Conservation (phyloP, 2,888 invertebrate genomes). For the Andrena bicolor region DNA sequence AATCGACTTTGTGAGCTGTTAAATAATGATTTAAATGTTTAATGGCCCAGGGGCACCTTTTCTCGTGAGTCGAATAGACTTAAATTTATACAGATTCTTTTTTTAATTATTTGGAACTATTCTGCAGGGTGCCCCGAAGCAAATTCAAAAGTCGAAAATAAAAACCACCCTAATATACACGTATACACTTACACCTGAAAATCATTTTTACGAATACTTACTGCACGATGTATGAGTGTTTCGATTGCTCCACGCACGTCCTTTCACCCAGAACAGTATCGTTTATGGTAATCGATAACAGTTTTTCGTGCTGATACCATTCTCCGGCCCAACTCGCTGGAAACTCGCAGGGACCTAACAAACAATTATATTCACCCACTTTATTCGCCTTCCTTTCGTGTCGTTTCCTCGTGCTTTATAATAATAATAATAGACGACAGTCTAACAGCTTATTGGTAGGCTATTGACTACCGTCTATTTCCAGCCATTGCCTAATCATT, state of each 20-base stretch:
- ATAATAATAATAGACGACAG: too few relatives aligned
- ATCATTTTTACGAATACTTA: conserved; percentile 67
- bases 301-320: conserved; percentile 91
- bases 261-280: conserved; percentile 87
- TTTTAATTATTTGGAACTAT: too few relatives aligned
- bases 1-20: too few relatives aligned
- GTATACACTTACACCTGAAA: neutral
- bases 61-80: too few relatives aligned
- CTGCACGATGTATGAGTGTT: conserved; percentile 87
- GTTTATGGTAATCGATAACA: conserved; percentile 81
- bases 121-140: too few relatives aligned
- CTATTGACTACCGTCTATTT: too few relatives aligned
- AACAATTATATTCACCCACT: conserved; percentile 77
- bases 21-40: too few relatives aligned
- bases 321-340: conserved; percentile 89
- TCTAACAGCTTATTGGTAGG: too few relatives aligned
- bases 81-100: too few relatives aligned
- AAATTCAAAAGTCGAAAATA: too few relatives aligned
- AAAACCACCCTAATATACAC: neutral
- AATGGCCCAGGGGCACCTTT: too few relatives aligned
- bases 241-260: conserved; percentile 88
- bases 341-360: conserved; percentile 89
- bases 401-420: neutral
- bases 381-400: neutral
- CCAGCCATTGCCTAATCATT: too few relatives aligned